These are phyloP conservation scores for Sinohyriopsis cumingii DNA, from an alignment of 2,888 invertebrate genomes.

Conservation along the genomic window DNA sequence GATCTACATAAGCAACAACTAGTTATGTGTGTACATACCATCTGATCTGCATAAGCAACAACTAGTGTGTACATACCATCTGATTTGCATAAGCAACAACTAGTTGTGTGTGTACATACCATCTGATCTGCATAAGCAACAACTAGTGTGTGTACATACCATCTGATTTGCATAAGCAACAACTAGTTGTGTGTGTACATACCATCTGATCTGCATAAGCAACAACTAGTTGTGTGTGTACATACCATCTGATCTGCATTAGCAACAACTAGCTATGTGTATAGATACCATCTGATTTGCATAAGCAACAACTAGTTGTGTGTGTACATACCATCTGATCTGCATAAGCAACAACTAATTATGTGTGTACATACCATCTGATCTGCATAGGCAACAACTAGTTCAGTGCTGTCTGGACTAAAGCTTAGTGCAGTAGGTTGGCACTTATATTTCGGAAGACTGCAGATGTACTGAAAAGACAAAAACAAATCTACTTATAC, in stretches of 20 bases:
- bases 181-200: slow-evolving; percentile 77
- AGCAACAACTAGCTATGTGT: slow-evolving; percentile 77
- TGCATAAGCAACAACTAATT: slow-evolving; percentile 80
- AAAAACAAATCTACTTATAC: not conserved
- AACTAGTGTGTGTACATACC: slow-evolving; percentile 80
- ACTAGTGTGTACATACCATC: slow-evolving; percentile 81
- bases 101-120: slow-evolving; percentile 79
- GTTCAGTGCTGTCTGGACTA: slow-evolving; percentile 76
- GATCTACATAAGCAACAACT: slow-evolving; percentile 84
- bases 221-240: slow-evolving; percentile 79
- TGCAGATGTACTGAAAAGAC: slow-evolving; percentile 73
- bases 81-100: slow-evolving; percentile 86
- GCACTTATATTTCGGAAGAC: slow-evolving; percentile 81
- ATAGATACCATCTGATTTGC: slow-evolving; percentile 83
- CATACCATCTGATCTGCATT: slow-evolving; percentile 87
- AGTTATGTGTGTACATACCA: slow-evolving; percentile 80
- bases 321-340: slow-evolving; percentile 83
- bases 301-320: slow-evolving; percentile 82
- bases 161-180: slow-evolving; percentile 86
- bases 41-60: slow-evolving; percentile 85
- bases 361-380: slow-evolving; percentile 78
- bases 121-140: slow-evolving; percentile 86
- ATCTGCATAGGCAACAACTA: slow-evolving; percentile 85
- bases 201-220: slow-evolving; percentile 88
- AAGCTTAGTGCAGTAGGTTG: slow-evolving; percentile 83